A percentile compares a stretch with the other conserved stretches of the same genome.
Evolutionary conservation across 2,113 vertebrate species (phyloP).

Genomic region (Grantiella picta): DNA sequence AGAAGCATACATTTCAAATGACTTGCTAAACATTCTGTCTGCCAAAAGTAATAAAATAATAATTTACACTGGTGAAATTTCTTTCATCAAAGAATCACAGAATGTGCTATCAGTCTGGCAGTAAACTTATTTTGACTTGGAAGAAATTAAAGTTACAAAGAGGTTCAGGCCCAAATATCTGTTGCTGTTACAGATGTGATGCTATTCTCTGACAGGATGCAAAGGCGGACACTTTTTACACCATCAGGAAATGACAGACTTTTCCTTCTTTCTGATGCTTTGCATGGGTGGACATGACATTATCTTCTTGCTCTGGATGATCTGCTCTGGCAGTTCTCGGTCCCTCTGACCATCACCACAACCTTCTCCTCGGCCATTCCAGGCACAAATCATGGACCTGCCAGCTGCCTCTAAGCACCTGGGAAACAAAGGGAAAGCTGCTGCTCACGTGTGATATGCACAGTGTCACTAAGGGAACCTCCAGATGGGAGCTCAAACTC

Average conservation of each 20-base stretch:
- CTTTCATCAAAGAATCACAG: conserved; percentile 16
- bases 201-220: background rate
- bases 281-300: background rate
- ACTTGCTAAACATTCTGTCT: conserved; percentile 36
- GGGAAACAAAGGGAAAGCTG: background rate
- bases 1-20: conserved; percentile 50
- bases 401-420: background rate
- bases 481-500: background rate
- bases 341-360: background rate
- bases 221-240: background rate
- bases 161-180: background rate
- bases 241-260: background rate
- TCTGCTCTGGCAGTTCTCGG: background rate
- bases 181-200: background rate
- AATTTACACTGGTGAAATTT: conserved; percentile 4
- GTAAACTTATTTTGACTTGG: background rate
- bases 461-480: background rate
- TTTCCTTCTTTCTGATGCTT: background rate
- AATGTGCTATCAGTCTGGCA: background rate
- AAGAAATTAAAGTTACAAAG: background rate
- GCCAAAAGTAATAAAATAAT: conserved; percentile 56
- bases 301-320: background rate
- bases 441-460: rapidly evolving
- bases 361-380: background rate
- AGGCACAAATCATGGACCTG: background rate